A percentile compares a stretch with the other conserved stretches of the same genome.
Evolutionary conservation across 2,797 vertebrate genomes (phyloP).

Genomic region (Enoplosus armatus): DNA sequence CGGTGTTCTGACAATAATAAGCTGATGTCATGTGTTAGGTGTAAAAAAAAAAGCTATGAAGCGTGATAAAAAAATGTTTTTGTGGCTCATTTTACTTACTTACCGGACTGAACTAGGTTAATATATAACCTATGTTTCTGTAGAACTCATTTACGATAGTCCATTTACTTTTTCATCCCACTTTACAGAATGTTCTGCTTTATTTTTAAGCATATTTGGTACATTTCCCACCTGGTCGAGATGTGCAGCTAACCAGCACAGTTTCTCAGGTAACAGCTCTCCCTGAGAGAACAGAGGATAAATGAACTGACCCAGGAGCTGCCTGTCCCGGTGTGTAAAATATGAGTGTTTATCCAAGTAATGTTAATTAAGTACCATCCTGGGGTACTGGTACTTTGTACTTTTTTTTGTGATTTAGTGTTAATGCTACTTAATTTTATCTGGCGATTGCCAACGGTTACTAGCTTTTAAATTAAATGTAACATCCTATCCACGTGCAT

Average conservation of each 20-base stretch:
- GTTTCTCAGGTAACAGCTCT: neutral
- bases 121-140: neutral
- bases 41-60: fast-evolving
- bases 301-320: neutral
- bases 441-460: neutral
- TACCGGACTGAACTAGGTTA: neutral
- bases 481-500: neutral
- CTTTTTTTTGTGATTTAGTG: no score
- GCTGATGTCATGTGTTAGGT: neutral
- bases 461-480: neutral
- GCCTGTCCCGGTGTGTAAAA: neutral
- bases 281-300: neutral
- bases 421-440: neutral
- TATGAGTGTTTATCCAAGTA: neutral
- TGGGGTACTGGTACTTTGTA: neutral
- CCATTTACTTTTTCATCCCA: no score
- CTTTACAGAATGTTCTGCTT: neutral
- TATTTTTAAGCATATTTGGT: neutral
- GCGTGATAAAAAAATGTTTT: no score
- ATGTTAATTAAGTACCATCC: neutral
- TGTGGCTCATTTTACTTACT: neutral
- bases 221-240: neutral
- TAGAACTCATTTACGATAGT: neutral
- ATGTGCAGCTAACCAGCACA: neutral
- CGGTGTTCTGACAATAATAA: neutral